Percentiles rank a stretch among this genome's conserved stretches.
Conservation (phyloP, 37 sponge, comb jelly and placozoan genomes). For the Spongia lamella region DNA sequence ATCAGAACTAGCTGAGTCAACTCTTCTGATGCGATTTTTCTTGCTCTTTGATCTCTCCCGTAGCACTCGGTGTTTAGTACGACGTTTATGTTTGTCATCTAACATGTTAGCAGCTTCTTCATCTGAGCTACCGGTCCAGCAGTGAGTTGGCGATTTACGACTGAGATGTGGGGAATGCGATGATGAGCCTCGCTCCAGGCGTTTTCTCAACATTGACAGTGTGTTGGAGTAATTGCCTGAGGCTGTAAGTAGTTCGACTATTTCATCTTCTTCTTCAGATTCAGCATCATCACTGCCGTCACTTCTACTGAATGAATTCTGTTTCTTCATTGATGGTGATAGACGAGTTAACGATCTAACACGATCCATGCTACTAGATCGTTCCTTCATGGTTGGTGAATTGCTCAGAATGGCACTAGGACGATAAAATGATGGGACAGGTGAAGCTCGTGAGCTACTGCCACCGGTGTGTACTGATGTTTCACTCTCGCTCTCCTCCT, state of each 20-base stretch:
- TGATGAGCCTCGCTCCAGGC: constrained; percentile 36
- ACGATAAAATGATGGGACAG: constrained; percentile 6
- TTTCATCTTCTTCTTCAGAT: constrained; percentile 69
- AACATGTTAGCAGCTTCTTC: constrained; percentile 35
- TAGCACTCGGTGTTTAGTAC: not conserved
- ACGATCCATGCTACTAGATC: constrained; percentile 20
- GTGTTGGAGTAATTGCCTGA: constrained; percentile 55
- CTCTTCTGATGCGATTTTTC: constrained; percentile 27
- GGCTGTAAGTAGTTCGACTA: constrained; percentile 71
- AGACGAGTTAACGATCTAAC: constrained; percentile 19
- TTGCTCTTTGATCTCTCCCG: not conserved
- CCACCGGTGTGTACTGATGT: not conserved
- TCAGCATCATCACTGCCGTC: constrained; percentile 74
- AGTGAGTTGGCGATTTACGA: constrained; percentile 64
- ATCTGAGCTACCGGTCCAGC: constrained; percentile 62
- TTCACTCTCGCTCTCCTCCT: constrained; percentile 74
- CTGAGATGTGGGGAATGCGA: constrained; percentile 63
- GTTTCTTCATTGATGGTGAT: constrained; percentile 32
- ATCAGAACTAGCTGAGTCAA: constrained; percentile 70
- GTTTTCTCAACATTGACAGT: constrained; percentile 13
- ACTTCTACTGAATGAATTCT: constrained; percentile 43
- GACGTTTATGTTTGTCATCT: not conserved
- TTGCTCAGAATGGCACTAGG: not conserved
- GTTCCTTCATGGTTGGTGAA: constrained; percentile 14
- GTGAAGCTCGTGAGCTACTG: constrained; percentile 5